Evolutionary conservation across 2,797 vertebrate species (phyloP).

Genomic region (Labeo calbasu): DNA sequence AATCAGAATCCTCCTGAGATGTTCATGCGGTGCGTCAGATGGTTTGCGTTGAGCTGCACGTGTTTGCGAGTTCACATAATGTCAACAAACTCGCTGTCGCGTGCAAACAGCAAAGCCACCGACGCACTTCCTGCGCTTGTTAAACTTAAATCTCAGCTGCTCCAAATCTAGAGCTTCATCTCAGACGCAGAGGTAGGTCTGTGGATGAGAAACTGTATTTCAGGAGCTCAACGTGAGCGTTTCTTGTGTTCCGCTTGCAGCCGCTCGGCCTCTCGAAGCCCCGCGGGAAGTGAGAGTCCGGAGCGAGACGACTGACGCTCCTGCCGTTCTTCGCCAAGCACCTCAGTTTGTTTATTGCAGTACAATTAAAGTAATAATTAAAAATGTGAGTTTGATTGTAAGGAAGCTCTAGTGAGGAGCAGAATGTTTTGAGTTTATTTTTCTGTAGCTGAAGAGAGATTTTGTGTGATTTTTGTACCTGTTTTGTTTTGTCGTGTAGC

Average conservation of each 20-base stretch:
- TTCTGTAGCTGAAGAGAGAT: conserved; percentile 37
- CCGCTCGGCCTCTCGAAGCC: conserved; percentile 81
- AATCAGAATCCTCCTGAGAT: neutral
- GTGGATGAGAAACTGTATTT: neutral
- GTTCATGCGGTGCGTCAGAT: too few species aligned
- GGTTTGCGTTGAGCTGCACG: neutral
- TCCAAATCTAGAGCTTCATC: conserved; percentile 84
- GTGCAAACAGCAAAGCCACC: conserved; percentile 12
- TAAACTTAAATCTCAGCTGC: conserved; percentile 68
- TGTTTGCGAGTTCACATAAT: neutral
- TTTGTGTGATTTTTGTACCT: conserved; percentile 52
- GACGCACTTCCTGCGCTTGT: neutral
- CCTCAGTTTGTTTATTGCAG: conserved; percentile 63
- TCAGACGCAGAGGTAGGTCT: conserved; percentile 84
- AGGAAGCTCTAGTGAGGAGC: neutral
- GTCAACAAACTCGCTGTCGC: neutral
- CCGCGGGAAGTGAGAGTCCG: conserved; percentile 82
- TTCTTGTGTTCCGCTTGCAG: conserved; percentile 60
- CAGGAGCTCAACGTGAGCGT: neutral
- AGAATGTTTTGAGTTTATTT: conserved; percentile 26
- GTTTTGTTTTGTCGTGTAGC: conserved; percentile 65
- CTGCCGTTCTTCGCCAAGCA: conserved; percentile 60
- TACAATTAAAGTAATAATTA: neutral
- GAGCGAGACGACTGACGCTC: conserved; percentile 81
- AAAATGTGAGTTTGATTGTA: neutral